Conservation (phyloP, 2,797 vertebrate genomes). For the Acrocephalus scirpaceus region DNA sequence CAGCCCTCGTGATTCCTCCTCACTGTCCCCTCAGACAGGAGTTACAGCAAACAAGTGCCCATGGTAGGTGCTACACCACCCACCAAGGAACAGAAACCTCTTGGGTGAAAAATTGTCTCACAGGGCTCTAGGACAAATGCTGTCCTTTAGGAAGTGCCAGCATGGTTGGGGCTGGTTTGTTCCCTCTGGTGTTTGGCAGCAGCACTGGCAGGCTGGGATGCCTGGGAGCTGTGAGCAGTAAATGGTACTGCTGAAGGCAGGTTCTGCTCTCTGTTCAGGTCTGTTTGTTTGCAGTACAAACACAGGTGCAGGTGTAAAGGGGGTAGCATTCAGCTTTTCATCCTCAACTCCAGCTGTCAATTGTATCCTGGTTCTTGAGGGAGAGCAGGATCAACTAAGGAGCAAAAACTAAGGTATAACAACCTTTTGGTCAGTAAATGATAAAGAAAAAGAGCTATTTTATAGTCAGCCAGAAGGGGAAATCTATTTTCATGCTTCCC, state of each 20-base stretch:
- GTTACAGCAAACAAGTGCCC: background rate
- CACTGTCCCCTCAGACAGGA: background rate
- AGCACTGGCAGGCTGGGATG: background rate
- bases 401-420: background rate
- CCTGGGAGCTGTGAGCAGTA: background rate
- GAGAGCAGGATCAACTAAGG: background rate
- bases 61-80: accelerated
- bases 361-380: background rate
- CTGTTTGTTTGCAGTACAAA: background rate
- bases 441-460: background rate
- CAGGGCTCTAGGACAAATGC: background rate
- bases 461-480: background rate
- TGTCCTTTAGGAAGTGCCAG: background rate
- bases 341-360: background rate
- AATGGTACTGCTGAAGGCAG: background rate
- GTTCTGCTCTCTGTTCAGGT: background rate
- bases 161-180: background rate
- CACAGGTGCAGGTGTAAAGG: background rate
- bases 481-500: slow-evolving; percentile 8
- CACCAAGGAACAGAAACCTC: background rate
- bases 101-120: background rate
- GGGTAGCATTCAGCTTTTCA: background rate
- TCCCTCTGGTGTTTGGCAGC: background rate
- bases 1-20: background rate
- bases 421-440: background rate